Evolutionary conservation across 2,797 vertebrate species (phyloP).

Genomic region (Sebastes steindachneri): DNA sequence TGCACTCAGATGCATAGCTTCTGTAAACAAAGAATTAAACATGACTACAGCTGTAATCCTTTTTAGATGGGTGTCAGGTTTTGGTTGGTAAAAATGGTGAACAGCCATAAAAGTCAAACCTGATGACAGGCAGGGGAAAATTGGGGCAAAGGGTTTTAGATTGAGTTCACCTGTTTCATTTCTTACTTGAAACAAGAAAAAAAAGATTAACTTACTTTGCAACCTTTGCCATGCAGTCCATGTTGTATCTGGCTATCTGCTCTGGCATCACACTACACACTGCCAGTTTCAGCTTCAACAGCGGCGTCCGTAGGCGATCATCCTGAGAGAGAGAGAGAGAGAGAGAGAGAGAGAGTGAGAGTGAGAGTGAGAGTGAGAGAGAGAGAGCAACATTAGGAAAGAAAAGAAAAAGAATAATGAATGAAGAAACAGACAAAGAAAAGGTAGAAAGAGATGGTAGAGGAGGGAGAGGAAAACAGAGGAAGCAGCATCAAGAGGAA

Average conservation of each 20-base stretch:
- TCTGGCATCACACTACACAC: constrained; percentile 96
- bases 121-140: neutral
- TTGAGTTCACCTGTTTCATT: constrained; percentile 50
- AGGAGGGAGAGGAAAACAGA: too few relatives aligned
- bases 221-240: constrained; percentile 90
- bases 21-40: neutral
- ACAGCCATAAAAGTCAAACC: neutral
- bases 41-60: neutral
- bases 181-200: constrained; percentile 41
- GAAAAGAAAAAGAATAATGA: neutral
- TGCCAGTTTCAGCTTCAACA: constrained; percentile 93
- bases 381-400: neutral
- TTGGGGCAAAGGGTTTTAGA: neutral
- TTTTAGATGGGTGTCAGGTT: neutral
- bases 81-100: neutral
- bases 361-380: too few relatives aligned
- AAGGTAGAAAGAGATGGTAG: neutral
- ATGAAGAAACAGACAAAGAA: neutral
- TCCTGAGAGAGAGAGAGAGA: constrained; percentile 80
- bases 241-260: constrained; percentile 92
- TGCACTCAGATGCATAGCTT: neutral
- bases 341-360: neutral
- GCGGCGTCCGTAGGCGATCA: constrained; percentile 91
- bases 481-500: neutral
- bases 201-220: constrained; percentile 86